These are phyloP conservation scores for Coranthus polyacanthus DNA, from an alignment of 2,797 vertebrate genomes.

Conservation along the genomic window DNA sequence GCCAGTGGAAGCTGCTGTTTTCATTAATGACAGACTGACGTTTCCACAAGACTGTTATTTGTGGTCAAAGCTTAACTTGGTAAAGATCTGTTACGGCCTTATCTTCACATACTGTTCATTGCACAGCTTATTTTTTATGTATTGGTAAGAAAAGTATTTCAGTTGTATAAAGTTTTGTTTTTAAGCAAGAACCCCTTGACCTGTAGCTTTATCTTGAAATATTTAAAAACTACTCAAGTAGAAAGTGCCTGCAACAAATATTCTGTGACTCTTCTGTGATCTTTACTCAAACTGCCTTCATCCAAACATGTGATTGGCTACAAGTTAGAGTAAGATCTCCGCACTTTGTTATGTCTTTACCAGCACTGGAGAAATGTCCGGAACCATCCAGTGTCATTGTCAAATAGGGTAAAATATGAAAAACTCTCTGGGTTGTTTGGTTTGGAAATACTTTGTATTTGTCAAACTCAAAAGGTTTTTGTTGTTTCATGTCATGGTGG, in stretches of 20 bases:
- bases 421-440: too few species aligned
- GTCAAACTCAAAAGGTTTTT: too few species aligned
- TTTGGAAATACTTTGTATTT: too few species aligned
- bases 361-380: too few species aligned
- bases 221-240: neutral
- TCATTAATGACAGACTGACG: conserved; percentile 53
- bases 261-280: neutral
- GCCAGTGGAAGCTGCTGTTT: conserved; percentile 38
- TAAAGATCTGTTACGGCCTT: conserved; percentile 13
- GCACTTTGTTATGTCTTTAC: too few species aligned
- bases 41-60: conserved; percentile 52
- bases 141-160: neutral
- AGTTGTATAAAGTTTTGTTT: neutral
- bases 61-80: conserved; percentile 44
- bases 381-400: too few species aligned
- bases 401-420: too few species aligned
- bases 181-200: conserved; percentile 8
- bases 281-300: neutral
- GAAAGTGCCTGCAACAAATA: neutral
- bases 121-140: neutral
- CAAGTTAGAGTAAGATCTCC: too few species aligned
- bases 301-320: too few species aligned
- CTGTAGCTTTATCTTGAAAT: neutral
- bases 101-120: conserved; percentile 11
- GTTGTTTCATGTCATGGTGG: too few species aligned